A percentile compares a stretch with the other conserved stretches of the same genome.
Evolutionary conservation across 2,888 invertebrate species (phyloP).

Genomic region (Ormyrus nitidulus): DNA sequence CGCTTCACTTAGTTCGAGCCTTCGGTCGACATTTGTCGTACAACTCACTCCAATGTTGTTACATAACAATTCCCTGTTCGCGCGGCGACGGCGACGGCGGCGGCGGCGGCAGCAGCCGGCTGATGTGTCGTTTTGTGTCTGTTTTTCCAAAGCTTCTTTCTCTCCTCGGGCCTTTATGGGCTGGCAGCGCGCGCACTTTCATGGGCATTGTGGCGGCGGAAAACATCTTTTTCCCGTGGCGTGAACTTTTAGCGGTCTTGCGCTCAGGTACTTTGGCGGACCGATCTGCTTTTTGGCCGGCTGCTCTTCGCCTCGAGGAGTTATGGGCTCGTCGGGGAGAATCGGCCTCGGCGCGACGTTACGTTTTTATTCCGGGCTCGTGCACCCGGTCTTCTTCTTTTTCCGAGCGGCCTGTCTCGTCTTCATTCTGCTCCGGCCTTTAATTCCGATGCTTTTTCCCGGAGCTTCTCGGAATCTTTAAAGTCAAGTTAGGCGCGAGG

Average conservation of each 20-base stretch:
- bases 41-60: constrained; percentile 73
- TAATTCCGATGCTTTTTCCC: constrained; percentile 40
- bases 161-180: background rate
- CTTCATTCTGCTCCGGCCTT: constrained; percentile 26
- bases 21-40: constrained; percentile 73
- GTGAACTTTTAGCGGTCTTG: constrained; percentile 55
- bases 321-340: constrained; percentile 22
- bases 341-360: constrained; percentile 13
- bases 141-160: constrained; percentile 18
- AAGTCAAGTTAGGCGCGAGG: constrained; percentile 19
- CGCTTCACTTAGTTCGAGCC: constrained; percentile 75
- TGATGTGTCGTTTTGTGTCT: constrained; percentile 5
- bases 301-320: constrained; percentile 23
- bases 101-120: constrained; percentile 56
- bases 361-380: constrained; percentile 11
- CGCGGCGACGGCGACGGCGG: constrained; percentile 30
- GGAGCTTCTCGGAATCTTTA: constrained; percentile 39
- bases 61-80: constrained; percentile 68
- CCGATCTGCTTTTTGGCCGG: constrained; percentile 20
- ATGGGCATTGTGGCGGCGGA: constrained; percentile 13
- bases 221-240: constrained; percentile 50
- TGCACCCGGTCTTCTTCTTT: background rate
- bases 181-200: background rate
- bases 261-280: constrained; percentile 17
- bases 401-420: background rate